Base-by-base conservation (phyloP, 2,113 vertebrate genomes). In the Platycercus adscitus region DNA sequence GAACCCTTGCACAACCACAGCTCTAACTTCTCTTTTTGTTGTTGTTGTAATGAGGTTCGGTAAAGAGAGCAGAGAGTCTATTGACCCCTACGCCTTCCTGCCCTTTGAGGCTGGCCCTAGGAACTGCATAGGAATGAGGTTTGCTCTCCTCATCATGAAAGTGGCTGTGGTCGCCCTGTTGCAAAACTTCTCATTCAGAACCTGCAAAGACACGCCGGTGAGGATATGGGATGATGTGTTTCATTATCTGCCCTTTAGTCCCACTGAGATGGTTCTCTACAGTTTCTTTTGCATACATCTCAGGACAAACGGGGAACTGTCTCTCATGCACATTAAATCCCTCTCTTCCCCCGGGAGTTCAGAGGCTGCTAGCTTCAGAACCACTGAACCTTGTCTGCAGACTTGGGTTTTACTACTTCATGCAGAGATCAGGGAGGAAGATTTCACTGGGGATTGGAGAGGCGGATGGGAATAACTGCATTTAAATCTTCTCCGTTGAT, bases 111-210 rank as follows among this genome's bases (percentile, higher is more conserved):
- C 96, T 18, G 98, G 99, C 5, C 98, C 98, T 23, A 97, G 98
- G 69, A 99, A 98, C 92, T 98, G 98, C 91, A 97, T 98, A 53
- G 98, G 98, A 39, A 98, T 98, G 98, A 97, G 98, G 53, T 99
- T 99, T 91, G 98, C 98, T 41, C 89, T 98, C 41, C 71, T 99
- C 25, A 2, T 93, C 5, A 10, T 98, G 91, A 99, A 98, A 92
- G 81, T 98, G 56, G 97, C 98, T 13, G 0, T 98, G 5, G 96
- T 98, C 10, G 46, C 97, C 82, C 81, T 98, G 66, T 77, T 99
- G 41, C 98, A 98, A 86, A 97, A 91, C n/a, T 98, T 98, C 96
- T 98, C 77, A 2, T 97, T 99, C 86, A 88, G 97, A 81, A 93
- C 98, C 35, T 98, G 98, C 92, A 96, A 97, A 93, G 98, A 99